A percentile compares a stretch with the other conserved stretches of the same genome.
Evolutionary conservation across 2,888 invertebrate species (phyloP).

Genomic region (Holacanthella duospinosa): DNA sequence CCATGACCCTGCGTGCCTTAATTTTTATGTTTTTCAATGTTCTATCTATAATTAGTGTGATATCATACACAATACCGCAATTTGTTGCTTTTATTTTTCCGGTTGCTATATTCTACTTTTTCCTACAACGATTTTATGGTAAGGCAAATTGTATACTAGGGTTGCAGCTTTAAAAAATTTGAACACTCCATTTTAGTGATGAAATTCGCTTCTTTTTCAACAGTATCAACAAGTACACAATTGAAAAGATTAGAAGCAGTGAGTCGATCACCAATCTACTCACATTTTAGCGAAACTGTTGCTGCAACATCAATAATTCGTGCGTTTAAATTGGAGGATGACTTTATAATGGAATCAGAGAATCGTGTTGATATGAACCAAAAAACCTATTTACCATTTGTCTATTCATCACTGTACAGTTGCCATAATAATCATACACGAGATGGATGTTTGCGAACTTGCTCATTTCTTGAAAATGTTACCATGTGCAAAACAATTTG

Average conservation of each 20-base stretch:
- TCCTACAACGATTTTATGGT: too few species aligned
- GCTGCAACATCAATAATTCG: conserved; percentile 42
- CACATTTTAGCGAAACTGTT: conserved; percentile 58
- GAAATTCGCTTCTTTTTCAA: too few species aligned
- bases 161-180: conserved; percentile 44
- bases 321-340: conserved; percentile 28
- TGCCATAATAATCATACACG: too few species aligned
- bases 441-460: too few species aligned
- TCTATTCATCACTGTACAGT: background rate
- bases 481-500: too few species aligned
- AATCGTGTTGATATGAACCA: conserved; percentile 44
- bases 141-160: too few species aligned
- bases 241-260: conserved; percentile 86
- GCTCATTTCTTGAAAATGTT: too few species aligned
- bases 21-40: background rate
- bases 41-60: background rate
- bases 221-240: conserved; percentile 86
- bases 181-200: too few species aligned
- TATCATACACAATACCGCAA: background rate
- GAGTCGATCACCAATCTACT: conserved; percentile 89
- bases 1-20: background rate
- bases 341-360: conserved; percentile 44
- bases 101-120: background rate
- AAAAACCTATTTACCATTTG: conserved; percentile 31
- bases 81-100: background rate